Percentiles rank a stretch among this genome's conserved stretches.
Conservation (phyloP, 2,113 vertebrate genomes). For the Perca flavescens region DNA sequence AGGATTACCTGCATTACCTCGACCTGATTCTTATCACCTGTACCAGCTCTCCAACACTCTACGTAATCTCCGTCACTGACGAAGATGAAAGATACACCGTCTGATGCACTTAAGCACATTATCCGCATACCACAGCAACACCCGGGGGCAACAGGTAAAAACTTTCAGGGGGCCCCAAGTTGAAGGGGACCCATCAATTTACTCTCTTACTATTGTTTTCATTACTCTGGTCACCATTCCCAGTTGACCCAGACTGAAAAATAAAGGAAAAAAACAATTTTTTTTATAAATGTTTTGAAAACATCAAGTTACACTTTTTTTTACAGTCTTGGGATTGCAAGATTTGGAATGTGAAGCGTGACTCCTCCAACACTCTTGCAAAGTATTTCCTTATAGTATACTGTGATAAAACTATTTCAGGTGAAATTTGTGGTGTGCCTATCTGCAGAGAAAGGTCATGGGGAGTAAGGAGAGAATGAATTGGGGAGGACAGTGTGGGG, state of each 20-base stretch:
- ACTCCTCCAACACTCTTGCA: neutral
- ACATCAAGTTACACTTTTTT: too few species aligned
- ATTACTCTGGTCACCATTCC: neutral
- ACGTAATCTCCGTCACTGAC: conserved; percentile 15
- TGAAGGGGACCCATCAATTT: neutral
- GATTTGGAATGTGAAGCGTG: neutral
- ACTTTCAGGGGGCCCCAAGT: neutral
- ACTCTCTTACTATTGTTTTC: neutral
- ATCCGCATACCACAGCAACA: conserved; percentile 23
- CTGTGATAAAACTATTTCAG: conserved; percentile 19
- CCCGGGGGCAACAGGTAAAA: neutral
- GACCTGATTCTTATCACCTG: conserved; percentile 64
- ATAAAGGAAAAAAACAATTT: neutral
- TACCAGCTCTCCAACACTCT: conserved; percentile 34
- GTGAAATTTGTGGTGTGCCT: conserved; percentile 30
- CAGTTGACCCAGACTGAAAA: too few species aligned
- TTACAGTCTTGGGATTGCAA: neutral
- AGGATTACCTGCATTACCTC: conserved; percentile 71
- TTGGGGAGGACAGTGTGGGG: neutral
- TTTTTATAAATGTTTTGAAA: neutral
- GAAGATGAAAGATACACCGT: conserved; percentile 37
- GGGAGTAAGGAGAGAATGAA: conserved; percentile 16
- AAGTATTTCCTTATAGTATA: neutral
- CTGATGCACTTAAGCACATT: conserved; percentile 28
- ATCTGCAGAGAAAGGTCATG: conserved; percentile 35